Evolutionary conservation across 2,888 invertebrate genomes (phyloP).

Genomic region (Cerastis rubricosa): DNA sequence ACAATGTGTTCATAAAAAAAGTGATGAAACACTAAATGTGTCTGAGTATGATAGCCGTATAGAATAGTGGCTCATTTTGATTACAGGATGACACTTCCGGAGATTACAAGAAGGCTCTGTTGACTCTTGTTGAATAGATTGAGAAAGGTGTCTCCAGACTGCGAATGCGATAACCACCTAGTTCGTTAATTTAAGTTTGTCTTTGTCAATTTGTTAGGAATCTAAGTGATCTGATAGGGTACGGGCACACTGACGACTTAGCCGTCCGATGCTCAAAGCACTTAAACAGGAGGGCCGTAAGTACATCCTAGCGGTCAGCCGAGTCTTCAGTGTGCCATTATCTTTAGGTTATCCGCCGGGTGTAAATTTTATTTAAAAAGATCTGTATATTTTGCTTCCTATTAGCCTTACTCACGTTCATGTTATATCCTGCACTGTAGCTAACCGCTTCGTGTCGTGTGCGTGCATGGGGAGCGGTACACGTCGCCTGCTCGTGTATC

Average conservation of each 20-base stretch:
- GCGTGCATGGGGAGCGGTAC: slow-evolving; percentile 81
- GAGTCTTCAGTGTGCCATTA: slow-evolving; percentile 71
- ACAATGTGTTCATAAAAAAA: slow-evolving; percentile 55
- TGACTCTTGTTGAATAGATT: slow-evolving; percentile 94
- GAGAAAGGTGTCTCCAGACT: slow-evolving; percentile 72
- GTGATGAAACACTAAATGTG: slow-evolving; percentile 55
- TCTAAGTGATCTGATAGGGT: slow-evolving; percentile 72
- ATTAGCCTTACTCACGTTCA: slow-evolving; percentile 78
- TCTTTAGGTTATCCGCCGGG: slow-evolving; percentile 73
- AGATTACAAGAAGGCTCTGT: slow-evolving; percentile 97
- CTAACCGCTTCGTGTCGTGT: slow-evolving; percentile 82
- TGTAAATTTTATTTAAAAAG: slow-evolving; percentile 83
- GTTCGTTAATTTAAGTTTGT: slow-evolving; percentile 81
- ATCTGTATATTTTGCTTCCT: slow-evolving; percentile 90
- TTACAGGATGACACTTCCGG: slow-evolving; percentile 98
- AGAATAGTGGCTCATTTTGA: slow-evolving; percentile 83
- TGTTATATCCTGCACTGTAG: slow-evolving; percentile 86
- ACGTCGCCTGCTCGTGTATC: slow-evolving; percentile 57
- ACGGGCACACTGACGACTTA: slow-evolving; percentile 63
- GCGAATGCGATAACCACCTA: slow-evolving; percentile 78
- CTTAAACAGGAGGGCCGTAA: slow-evolving; percentile 23
- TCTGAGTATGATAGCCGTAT: slow-evolving; percentile 70
- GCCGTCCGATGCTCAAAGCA: slow-evolving; percentile 45
- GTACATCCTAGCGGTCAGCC: slow-evolving; percentile 54
- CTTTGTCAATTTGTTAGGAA: slow-evolving; percentile 86